phyloP scores from a whole-genome alignment of 2,797 vertebrate species.

The Gambusia yucatana region DNA sequence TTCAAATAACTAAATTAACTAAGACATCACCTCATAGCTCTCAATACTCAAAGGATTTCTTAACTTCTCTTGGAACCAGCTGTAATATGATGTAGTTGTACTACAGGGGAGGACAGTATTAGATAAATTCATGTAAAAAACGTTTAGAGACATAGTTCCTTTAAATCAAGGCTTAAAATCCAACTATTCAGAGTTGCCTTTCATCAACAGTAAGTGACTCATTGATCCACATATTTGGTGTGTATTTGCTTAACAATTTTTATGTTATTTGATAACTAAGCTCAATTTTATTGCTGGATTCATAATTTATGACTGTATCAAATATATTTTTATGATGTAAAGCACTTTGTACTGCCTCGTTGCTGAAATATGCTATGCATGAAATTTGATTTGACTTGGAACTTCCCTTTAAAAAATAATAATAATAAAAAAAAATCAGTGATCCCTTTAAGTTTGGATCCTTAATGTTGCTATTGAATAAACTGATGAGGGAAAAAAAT shows the following conservation, averaged over 20 bases:
- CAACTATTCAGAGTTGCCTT: too few species aligned
- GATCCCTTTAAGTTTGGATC: not conserved
- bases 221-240: too few species aligned
- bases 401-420: too few species aligned
- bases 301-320: too few species aligned
- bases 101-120: not conserved
- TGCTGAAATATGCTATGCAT: too few species aligned
- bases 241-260: too few species aligned
- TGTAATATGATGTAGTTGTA: not conserved
- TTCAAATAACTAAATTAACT: not conserved
- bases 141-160: not conserved
- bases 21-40: not conserved
- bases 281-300: too few species aligned
- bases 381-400: too few species aligned
- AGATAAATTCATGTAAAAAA: not conserved
- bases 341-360: too few species aligned
- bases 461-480: not conserved
- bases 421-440: not conserved
- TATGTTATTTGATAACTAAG: too few species aligned
- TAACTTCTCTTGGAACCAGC: not conserved
- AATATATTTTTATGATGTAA: too few species aligned
- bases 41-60: not conserved
- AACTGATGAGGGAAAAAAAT: not conserved
- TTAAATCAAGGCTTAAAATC: not conserved
- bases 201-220: too few species aligned